These are phyloP conservation scores for Drosophila ogumai DNA, from an alignment of 1,140 invertebrate species.

Conservation along the genomic window DNA sequence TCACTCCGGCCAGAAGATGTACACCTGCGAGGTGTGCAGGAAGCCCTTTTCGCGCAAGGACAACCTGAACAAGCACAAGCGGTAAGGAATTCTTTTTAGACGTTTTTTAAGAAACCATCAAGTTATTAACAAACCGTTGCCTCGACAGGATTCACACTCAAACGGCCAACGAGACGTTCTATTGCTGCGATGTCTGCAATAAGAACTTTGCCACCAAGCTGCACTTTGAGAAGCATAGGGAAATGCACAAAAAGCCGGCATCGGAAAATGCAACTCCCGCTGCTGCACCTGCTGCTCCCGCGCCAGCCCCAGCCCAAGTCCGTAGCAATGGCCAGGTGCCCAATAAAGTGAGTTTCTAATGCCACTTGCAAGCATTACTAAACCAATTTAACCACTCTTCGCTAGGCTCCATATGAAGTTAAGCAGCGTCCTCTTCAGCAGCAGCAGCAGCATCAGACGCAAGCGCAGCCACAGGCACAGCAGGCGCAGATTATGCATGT, in stretches of 20 bases:
- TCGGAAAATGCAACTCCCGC: slow-evolving; percentile 14
- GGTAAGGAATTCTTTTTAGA: slow-evolving; percentile 41
- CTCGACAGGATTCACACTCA: slow-evolving; percentile 62
- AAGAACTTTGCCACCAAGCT: slow-evolving; percentile 90
- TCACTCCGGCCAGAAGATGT: slow-evolving; percentile 91
- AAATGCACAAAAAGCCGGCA: slow-evolving; percentile 66
- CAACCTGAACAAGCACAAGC: slow-evolving; percentile 90
- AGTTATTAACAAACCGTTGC: slow-evolving; percentile 5
- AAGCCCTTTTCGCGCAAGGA: slow-evolving; percentile 92
- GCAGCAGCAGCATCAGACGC: slow-evolving; percentile 40
- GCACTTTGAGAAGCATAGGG: slow-evolving; percentile 88
- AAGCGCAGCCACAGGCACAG: slow-evolving; percentile 44
- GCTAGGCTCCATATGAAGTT: slow-evolving; percentile 25
- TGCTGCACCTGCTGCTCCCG: slow-evolving; percentile 13
- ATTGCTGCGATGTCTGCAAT: slow-evolving; percentile 90
- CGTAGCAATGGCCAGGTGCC: slow-evolving; percentile 31
- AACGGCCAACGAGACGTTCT: slow-evolving; percentile 88
- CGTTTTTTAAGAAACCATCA: background rate
- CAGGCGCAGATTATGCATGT: slow-evolving; percentile 76
- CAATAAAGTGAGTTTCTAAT: slow-evolving; percentile 6
- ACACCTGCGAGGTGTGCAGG: slow-evolving; percentile 90
- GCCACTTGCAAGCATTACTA: too few species aligned
- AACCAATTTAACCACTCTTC: background rate
- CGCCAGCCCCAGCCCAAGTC: background rate
- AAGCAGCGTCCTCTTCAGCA: slow-evolving; percentile 30